Percentiles rank a stretch among this genome's conserved stretches.
Evolutionary conservation across 2,113 vertebrate species (phyloP).

Genomic region (Epinephelus moara): DNA sequence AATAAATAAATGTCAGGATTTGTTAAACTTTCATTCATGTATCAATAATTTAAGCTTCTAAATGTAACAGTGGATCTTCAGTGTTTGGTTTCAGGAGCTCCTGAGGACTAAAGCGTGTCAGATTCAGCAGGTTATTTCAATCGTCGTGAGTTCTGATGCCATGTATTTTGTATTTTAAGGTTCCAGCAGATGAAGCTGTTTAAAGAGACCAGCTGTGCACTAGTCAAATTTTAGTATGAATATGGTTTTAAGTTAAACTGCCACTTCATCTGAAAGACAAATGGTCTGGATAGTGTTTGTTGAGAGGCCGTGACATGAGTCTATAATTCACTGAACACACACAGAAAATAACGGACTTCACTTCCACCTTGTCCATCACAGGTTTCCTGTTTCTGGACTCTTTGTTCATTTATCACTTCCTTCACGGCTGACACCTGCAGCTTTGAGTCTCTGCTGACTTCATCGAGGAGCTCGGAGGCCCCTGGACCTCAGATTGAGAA

Average conservation of each 20-base stretch:
- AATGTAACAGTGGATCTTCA: not conserved
- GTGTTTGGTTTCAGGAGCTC: not conserved
- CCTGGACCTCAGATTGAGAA: not conserved
- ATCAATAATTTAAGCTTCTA: not conserved
- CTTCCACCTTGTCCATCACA: not conserved
- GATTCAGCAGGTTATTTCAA: too few species aligned
- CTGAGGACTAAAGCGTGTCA: not conserved
- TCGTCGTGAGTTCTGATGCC: not conserved
- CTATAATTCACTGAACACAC: not conserved
- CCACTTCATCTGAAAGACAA: not conserved
- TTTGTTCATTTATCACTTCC: not conserved
- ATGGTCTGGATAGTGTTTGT: not conserved
- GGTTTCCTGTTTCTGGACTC: constrained; percentile 28
- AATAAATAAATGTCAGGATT: not conserved
- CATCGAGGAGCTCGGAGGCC: not conserved
- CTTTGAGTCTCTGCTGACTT: not conserved
- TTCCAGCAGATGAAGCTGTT: not conserved
- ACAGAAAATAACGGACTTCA: constrained; percentile 3
- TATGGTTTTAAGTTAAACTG: too few species aligned
- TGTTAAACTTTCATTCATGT: not conserved
- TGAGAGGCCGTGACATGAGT: not conserved
- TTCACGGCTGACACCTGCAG: not conserved
- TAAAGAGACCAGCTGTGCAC: not conserved
- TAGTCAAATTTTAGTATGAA: not conserved
- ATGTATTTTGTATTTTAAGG: not conserved